phyloP scores from a whole-genome alignment of 2,113 vertebrate genomes.

The Corvus moneduloides region DNA sequence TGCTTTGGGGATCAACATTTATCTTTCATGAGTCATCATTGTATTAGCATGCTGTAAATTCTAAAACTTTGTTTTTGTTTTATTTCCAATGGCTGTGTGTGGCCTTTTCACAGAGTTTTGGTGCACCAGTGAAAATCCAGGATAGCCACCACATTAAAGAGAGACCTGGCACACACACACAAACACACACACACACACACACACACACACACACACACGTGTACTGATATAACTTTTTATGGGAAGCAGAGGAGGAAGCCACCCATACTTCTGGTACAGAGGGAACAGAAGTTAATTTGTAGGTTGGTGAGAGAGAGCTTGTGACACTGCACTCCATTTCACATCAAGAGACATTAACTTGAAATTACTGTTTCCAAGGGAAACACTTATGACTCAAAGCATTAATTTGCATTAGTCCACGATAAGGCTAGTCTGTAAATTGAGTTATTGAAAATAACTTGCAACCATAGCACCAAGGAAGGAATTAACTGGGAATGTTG shows the following conservation, averaged over 20 bases:
- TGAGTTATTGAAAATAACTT: slow-evolving; percentile 65
- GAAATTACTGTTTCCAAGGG: slow-evolving; percentile 67
- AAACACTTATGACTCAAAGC: slow-evolving; percentile 67
- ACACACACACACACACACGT: neutral
- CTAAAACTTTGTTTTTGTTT: neutral
- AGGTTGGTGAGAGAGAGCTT: slow-evolving; percentile 47
- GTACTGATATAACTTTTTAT: neutral
- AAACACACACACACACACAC: too few relatives aligned
- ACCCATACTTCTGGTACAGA: neutral
- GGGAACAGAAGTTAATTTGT: slow-evolving; percentile 54
- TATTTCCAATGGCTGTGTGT: neutral
- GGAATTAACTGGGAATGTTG: slow-evolving; percentile 49
- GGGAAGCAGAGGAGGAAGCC: neutral
- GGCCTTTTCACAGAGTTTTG: neutral
- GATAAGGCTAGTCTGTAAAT: slow-evolving; percentile 62
- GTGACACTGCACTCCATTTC: slow-evolving; percentile 67
- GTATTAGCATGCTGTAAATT: neutral
- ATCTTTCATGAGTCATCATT: neutral
- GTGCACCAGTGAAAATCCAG: neutral
- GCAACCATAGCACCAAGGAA: slow-evolving; percentile 40
- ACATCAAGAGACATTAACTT: slow-evolving; percentile 67
- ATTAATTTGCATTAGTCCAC: slow-evolving; percentile 64
- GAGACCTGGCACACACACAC: neutral
- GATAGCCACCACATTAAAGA: neutral
- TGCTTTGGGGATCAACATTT: neutral